These are phyloP conservation scores for Heliangelus exortis DNA, from an alignment of 2,797 vertebrate genomes.

Conservation along the genomic window DNA sequence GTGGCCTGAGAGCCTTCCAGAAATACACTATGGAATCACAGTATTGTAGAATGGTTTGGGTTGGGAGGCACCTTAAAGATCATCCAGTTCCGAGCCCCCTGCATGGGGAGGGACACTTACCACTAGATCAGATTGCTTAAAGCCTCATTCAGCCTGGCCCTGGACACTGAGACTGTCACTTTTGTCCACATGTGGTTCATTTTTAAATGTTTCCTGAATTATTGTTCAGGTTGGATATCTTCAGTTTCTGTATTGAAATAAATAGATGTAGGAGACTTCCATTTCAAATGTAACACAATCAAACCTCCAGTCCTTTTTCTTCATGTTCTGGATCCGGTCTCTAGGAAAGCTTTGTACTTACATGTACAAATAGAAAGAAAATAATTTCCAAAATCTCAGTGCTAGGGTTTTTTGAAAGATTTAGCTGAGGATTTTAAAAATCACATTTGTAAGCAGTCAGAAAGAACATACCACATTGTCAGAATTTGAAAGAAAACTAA, in stretches of 20 bases:
- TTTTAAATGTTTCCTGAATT: neutral
- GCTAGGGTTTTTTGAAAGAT: neutral
- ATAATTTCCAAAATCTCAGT: neutral
- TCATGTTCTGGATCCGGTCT: neutral
- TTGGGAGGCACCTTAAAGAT: neutral
- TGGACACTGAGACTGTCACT: neutral
- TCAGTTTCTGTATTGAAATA: neutral
- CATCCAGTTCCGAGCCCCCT: neutral
- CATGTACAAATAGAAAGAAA: neutral
- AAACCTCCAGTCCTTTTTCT: neutral
- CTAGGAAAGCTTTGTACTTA: neutral
- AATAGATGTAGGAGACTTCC: neutral
- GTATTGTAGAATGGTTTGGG: neutral
- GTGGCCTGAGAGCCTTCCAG: neutral
- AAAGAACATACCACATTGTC: neutral
- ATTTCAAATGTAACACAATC: neutral
- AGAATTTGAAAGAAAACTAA: slow-evolving; percentile 2
- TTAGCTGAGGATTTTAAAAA: neutral
- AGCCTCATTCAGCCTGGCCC: neutral
- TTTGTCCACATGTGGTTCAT: neutral
- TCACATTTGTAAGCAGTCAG: neutral
- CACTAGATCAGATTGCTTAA: neutral
- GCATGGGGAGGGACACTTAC: too few relatives aligned
- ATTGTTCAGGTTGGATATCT: neutral
- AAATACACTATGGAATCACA: neutral